phyloP scores from a whole-genome alignment of 2,113 vertebrate genomes.

The Ctenodactylus gundi region DNA sequence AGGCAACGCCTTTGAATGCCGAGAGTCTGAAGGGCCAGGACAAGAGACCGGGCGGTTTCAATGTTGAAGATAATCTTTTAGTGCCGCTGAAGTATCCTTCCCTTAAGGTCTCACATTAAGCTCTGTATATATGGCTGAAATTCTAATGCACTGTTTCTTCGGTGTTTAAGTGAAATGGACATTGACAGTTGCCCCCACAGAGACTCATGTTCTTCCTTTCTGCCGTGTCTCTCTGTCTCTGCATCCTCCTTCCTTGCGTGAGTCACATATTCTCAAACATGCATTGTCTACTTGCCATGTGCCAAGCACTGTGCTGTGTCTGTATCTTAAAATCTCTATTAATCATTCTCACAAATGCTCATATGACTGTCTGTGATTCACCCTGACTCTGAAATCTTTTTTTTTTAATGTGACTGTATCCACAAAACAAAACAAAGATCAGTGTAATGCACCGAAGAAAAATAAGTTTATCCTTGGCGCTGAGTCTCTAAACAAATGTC shows the following conservation, averaged over 20 bases:
- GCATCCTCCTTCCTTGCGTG: not conserved
- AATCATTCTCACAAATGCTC: not conserved
- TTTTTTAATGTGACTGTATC: not conserved
- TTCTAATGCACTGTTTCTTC: slow-evolving; percentile 64
- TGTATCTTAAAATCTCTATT: not conserved
- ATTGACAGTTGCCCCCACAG: slow-evolving; percentile 24
- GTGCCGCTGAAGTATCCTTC: slow-evolving; percentile 66
- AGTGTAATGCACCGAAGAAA: slow-evolving; percentile 20
- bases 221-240: not conserved
- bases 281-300: not conserved
- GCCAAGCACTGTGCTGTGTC: not conserved
- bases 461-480: not conserved
- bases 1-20: slow-evolving; percentile 84
- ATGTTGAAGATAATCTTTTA: slow-evolving; percentile 75
- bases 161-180: slow-evolving; percentile 55
- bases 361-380: not conserved
- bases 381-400: not conserved
- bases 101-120: slow-evolving; percentile 65
- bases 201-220: not conserved
- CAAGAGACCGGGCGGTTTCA: slow-evolving; percentile 74
- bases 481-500: not conserved
- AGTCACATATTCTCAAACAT: not conserved
- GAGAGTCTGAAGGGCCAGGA: slow-evolving; percentile 73
- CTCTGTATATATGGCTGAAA: slow-evolving; percentile 63
- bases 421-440: not conserved